Percentiles rank a stretch among this genome's conserved stretches.
Evolutionary conservation across 2,888 invertebrate species (phyloP).

Genomic region (Dasysyrphus albostriatus): DNA sequence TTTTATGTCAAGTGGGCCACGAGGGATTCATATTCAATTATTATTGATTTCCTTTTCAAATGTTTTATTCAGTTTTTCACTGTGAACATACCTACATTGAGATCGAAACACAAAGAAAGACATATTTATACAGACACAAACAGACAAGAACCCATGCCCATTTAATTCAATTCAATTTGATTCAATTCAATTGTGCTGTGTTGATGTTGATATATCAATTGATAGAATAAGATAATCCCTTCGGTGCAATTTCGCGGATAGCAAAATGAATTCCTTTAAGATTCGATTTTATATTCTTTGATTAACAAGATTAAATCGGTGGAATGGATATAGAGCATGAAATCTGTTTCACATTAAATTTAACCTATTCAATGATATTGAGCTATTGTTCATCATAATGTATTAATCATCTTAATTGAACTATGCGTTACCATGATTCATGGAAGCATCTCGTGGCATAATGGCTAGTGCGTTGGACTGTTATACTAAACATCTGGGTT

Average conservation of each 20-base stretch:
- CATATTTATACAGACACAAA: background rate
- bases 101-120: background rate
- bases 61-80: slow-evolving; percentile 21
- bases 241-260: slow-evolving; percentile 1
- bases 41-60: slow-evolving; percentile 37
- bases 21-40: slow-evolving; percentile 71
- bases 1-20: slow-evolving; percentile 72
- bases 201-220: slow-evolving; percentile 5
- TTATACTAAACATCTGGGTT: too few relatives aligned
- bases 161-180: slow-evolving; percentile 7
- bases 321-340: background rate
- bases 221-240: background rate
- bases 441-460: too few relatives aligned
- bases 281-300: background rate
- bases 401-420: too few relatives aligned
- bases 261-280: background rate
- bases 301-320: background rate
- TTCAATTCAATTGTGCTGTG: background rate
- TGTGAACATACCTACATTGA: background rate
- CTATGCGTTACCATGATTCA: too few relatives aligned
- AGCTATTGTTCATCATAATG: too few relatives aligned
- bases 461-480: too few relatives aligned
- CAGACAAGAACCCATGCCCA: background rate
- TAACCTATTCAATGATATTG: too few relatives aligned
- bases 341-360: background rate